Percentiles rank a stretch among this genome's conserved stretches.
These are phyloP conservation scores for Ramphastos sulfuratus DNA, from an alignment of 2,113 vertebrate genomes.

Conservation along the genomic window DNA sequence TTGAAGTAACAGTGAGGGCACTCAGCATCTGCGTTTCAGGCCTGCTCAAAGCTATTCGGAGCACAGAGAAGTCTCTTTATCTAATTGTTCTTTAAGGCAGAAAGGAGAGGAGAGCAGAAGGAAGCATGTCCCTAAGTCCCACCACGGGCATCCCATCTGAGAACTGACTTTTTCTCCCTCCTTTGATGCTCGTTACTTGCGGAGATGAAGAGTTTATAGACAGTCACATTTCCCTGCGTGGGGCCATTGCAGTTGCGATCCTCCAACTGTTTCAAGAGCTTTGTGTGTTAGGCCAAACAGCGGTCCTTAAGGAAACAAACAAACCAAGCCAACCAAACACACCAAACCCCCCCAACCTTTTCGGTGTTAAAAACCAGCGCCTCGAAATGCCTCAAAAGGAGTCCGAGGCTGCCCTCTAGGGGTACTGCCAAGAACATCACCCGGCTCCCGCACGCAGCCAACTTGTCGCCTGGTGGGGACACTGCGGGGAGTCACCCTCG, in stretches of 20 bases:
- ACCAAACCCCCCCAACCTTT: too few species aligned
- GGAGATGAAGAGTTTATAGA: neutral
- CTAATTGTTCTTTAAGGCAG: neutral
- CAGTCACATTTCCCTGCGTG: neutral
- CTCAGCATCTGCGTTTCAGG: neutral
- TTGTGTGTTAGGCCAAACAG: neutral
- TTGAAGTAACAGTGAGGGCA: neutral
- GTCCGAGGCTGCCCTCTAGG: conserved; percentile 66
- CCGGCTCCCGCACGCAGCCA: rapidly evolving
- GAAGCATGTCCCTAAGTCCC: neutral
- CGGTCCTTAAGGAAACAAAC: neutral
- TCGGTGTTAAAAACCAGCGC: too few species aligned
- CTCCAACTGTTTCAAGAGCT: neutral
- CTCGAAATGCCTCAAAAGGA: neutral
- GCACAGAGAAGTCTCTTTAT: neutral
- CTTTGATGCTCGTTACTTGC: neutral
- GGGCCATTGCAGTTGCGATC: rapidly evolving
- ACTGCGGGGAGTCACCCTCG: rapidly evolving
- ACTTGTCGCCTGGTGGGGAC: rapidly evolving
- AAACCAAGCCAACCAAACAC: too few species aligned
- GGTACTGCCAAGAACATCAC: neutral
- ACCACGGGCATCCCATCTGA: neutral
- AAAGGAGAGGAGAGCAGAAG: neutral
- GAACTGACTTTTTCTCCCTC: neutral
- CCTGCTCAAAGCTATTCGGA: neutral